phyloP scores from a whole-genome alignment of 2,113 vertebrate genomes.

The Daubentonia madagascariensis region DNA sequence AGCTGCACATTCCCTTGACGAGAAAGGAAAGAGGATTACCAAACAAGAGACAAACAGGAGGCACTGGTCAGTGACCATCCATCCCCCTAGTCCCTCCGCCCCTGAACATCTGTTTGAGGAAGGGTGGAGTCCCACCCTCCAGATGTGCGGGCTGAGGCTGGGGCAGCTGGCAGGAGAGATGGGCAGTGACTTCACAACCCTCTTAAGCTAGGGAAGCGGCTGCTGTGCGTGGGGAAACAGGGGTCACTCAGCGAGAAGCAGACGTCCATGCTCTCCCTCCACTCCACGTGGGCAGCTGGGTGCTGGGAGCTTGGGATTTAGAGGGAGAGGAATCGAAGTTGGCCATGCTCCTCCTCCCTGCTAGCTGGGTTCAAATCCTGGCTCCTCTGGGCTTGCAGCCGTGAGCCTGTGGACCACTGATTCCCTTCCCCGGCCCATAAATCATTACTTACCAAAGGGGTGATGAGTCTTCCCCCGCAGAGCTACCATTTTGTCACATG shows the following conservation, averaged over 20 bases:
- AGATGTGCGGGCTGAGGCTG: constrained; percentile 72
- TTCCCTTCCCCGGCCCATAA: background rate
- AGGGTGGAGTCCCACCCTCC: constrained; percentile 68
- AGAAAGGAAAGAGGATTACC: background rate
- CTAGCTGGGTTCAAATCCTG: background rate
- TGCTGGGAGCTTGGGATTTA: background rate
- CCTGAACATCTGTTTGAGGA: constrained; percentile 75
- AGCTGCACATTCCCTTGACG: background rate
- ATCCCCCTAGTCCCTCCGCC: constrained; percentile 45
- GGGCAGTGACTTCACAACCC: constrained; percentile 74
- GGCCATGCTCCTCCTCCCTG: fast-evolving
- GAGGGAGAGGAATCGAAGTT: background rate
- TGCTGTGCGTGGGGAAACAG: constrained; percentile 46
- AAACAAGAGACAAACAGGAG: constrained; percentile 32
- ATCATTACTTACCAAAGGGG: background rate
- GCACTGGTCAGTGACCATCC: constrained; percentile 20
- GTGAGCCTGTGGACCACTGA: background rate
- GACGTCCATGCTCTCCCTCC: background rate
- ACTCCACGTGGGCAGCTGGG: background rate
- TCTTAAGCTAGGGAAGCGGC: constrained; percentile 62
- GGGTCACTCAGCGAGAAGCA: background rate
- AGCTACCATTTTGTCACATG: background rate
- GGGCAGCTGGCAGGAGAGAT: constrained; percentile 62
- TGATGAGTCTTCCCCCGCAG: background rate
- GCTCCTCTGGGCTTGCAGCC: background rate